phyloP scores from a whole-genome alignment of 2,888 invertebrate species.

The Eupithecia exiguata region DNA sequence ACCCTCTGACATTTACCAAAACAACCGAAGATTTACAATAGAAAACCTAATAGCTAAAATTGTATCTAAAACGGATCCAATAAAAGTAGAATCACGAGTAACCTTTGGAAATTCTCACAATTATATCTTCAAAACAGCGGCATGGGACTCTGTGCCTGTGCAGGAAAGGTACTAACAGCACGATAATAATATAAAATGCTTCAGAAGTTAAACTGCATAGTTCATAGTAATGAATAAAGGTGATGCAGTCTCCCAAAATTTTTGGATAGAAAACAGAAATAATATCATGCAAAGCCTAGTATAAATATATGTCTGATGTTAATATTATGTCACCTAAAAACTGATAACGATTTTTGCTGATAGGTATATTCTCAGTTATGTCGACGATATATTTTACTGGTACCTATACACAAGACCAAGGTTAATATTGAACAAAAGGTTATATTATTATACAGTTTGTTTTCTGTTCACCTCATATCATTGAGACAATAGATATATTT shows the following conservation, averaged over 20 bases:
- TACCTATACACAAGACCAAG: too few species aligned
- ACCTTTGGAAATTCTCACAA: constrained; percentile 60
- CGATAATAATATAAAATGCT: not conserved
- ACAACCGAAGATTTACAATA: constrained; percentile 23
- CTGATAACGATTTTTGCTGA: too few species aligned
- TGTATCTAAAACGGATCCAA: constrained; percentile 53
- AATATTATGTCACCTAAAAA: too few species aligned
- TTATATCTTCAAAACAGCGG: constrained; percentile 46
- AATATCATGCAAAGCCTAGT: too few species aligned
- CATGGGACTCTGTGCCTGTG: constrained; percentile 10
- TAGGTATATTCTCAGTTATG: not conserved
- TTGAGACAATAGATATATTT: constrained; percentile 72
- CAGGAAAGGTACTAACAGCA: constrained; percentile 1
- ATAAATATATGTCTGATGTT: too few species aligned
- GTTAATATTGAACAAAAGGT: not conserved
- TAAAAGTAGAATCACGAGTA: constrained; percentile 59
- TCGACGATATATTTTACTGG: not conserved
- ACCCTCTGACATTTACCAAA: constrained; percentile 32
- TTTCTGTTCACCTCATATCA: constrained; percentile 6
- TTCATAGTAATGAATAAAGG: too few species aligned
- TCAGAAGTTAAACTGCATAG: constrained; percentile 12
- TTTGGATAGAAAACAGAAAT: not conserved
- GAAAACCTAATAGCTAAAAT: constrained; percentile 57
- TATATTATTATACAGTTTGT: not conserved
- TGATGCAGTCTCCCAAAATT: not conserved